These are phyloP conservation scores for Lepidochrysops patricia DNA, from an alignment of 2,888 invertebrate species.

Conservation along the genomic window DNA sequence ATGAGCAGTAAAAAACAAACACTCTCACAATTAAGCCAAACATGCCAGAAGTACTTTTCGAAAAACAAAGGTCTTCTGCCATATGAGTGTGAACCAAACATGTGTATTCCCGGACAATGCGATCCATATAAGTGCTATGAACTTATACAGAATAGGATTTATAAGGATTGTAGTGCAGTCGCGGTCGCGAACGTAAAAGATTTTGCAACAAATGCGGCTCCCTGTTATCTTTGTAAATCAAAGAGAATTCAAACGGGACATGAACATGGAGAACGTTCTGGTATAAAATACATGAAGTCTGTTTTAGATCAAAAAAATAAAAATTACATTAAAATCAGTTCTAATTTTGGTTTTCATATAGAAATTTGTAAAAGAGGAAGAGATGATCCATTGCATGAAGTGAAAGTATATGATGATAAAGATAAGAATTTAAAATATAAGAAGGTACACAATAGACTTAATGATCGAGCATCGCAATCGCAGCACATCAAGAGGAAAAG, in stretches of 20 bases:
- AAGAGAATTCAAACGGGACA: neutral
- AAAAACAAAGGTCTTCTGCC: constrained; percentile 25
- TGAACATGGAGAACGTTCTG: neutral
- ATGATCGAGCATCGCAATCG: neutral
- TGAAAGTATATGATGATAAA: neutral
- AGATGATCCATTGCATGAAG: neutral
- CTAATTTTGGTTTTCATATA: constrained; percentile 22
- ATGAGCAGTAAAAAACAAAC: neutral
- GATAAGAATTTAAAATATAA: neutral
- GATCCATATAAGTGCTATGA: constrained; percentile 28
- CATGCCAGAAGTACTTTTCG: neutral
- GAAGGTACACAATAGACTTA: neutral
- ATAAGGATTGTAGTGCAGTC: constrained; percentile 3
- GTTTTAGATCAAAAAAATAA: neutral
- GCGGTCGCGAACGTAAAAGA: neutral
- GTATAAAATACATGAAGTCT: neutral
- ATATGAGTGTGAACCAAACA: constrained; percentile 35
- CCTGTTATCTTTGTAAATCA: neutral
- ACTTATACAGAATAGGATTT: constrained; percentile 10
- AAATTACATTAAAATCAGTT: constrained; percentile 17
- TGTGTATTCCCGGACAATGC: constrained; percentile 34
- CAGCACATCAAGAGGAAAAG: neutral
- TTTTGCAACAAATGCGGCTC: neutral
- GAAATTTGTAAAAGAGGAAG: constrained; percentile 21
- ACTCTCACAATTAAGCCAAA: neutral